Conservation (phyloP, 2,113 vertebrate genomes). For the Brachyhypopomus occidentalis region DNA sequence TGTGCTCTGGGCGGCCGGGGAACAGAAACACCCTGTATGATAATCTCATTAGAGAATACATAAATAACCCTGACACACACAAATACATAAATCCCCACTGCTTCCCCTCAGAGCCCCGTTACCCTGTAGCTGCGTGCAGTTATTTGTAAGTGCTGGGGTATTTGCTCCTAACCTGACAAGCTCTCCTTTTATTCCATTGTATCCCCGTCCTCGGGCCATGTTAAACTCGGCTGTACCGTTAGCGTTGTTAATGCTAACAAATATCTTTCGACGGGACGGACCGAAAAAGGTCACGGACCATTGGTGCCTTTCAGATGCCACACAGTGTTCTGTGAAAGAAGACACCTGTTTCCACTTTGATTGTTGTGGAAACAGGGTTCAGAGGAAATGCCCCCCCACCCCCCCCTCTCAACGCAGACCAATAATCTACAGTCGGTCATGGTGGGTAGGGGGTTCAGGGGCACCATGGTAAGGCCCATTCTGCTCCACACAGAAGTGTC, state of each 20-base stretch:
- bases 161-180: neutral
- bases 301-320: constrained; percentile 3
- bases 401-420: constrained; percentile 1
- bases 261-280: neutral
- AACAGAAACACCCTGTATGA: constrained; percentile 40
- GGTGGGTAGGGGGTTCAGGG: constrained; percentile 26
- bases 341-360: constrained; percentile 53
- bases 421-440: constrained; percentile 53
- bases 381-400: constrained; percentile 13
- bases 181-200: constrained; percentile 13
- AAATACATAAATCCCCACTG: constrained; percentile 38
- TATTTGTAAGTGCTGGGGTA: neutral
- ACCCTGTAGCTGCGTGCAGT: constrained; percentile 23
- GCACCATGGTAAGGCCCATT: constrained; percentile 18
- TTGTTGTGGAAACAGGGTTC: constrained; percentile 49
- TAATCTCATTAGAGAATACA: constrained; percentile 45
- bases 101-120: constrained; percentile 2
- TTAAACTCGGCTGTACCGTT: neutral
- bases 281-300: constrained; percentile 27
- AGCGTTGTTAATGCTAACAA: neutral
- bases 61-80: constrained; percentile 34
- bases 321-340: constrained; percentile 26
- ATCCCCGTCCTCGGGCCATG: neutral
- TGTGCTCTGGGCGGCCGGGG: constrained; percentile 22
- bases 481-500: constrained; percentile 37